phyloP scores from a whole-genome alignment of 2,797 vertebrate genomes.

The Cirrhinus mrigala region DNA sequence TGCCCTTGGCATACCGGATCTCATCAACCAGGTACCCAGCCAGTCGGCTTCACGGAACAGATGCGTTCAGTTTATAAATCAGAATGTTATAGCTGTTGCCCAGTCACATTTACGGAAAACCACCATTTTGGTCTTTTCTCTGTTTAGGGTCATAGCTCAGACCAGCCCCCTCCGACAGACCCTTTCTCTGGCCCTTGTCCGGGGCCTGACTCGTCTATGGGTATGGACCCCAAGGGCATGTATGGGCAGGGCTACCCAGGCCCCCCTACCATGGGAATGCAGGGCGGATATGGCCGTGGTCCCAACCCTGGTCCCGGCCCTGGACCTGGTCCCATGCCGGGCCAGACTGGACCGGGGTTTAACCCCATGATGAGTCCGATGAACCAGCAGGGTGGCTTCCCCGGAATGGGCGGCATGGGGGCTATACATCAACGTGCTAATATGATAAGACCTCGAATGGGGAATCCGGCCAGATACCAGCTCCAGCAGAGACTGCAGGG shows the following conservation, averaged over 20 bases:
- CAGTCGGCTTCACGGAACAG: background rate
- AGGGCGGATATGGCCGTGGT: constrained; percentile 77
- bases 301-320: constrained; percentile 76
- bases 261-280: constrained; percentile 86
- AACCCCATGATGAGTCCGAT: constrained; percentile 81
- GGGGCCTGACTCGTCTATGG: constrained; percentile 85
- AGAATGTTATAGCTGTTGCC: background rate
- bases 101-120: background rate
- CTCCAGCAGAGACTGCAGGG: constrained; percentile 97
- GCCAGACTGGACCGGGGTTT: constrained; percentile 78
- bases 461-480: constrained; percentile 88
- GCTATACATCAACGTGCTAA: constrained; percentile 87
- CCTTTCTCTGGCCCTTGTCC: constrained; percentile 87
- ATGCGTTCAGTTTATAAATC: background rate
- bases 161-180: constrained; percentile 82
- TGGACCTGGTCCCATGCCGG: constrained; percentile 67
- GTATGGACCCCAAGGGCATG: constrained; percentile 90
- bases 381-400: constrained; percentile 85
- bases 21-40: constrained; percentile 86
- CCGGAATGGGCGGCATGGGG: constrained; percentile 79
- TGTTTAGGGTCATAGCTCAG: constrained; percentile 86
- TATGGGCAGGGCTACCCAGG: constrained; percentile 89
- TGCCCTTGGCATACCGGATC: constrained; percentile 95
- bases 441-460: constrained; percentile 88
- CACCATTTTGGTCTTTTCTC: background rate